Evolutionary conservation across 2,888 invertebrate species (phyloP).

Genomic region (Acronicta psi): DNA sequence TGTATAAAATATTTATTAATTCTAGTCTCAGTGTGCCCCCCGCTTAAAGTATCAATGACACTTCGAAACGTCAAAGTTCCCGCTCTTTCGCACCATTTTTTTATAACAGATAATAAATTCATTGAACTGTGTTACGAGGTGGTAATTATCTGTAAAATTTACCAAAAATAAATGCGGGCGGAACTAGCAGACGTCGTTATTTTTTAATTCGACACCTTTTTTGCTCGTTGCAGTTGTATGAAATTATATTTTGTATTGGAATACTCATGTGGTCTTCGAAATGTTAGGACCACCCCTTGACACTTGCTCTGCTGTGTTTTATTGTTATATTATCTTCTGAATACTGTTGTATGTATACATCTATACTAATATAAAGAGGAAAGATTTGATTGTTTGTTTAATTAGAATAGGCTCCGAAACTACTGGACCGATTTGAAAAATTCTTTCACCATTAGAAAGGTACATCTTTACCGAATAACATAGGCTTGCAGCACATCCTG

Average conservation of each 20-base stretch:
- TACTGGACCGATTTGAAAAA: too few relatives aligned
- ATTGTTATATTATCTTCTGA: too few relatives aligned
- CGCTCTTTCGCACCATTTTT: conserved; percentile 42
- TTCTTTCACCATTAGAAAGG: too few relatives aligned
- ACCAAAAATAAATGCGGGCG: conserved; percentile 29
- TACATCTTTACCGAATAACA: too few relatives aligned
- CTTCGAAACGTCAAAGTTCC: conserved; percentile 46
- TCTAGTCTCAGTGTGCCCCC: conserved; percentile 27
- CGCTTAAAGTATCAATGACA: conserved; percentile 38
- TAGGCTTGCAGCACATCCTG: too few relatives aligned
- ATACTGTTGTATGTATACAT: too few relatives aligned
- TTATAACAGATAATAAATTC: conserved; percentile 47
- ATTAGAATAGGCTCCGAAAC: too few relatives aligned
- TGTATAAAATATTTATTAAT: too few relatives aligned
- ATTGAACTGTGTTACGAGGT: conserved; percentile 43
- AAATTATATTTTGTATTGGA: neutral
- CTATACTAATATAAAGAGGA: too few relatives aligned
- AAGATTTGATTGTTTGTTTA: too few relatives aligned
- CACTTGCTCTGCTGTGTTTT: too few relatives aligned
- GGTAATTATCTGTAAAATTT: conserved; percentile 44
- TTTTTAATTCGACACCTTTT: conserved; percentile 25
- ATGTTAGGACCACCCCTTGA: too few relatives aligned
- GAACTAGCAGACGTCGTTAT: conserved; percentile 9
- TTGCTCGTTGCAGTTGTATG: conserved; percentile 2
- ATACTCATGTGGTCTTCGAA: neutral